These are phyloP conservation scores for Cyclargus thomasi DNA, from an alignment of 1,140 invertebrate species.

Conservation along the genomic window DNA sequence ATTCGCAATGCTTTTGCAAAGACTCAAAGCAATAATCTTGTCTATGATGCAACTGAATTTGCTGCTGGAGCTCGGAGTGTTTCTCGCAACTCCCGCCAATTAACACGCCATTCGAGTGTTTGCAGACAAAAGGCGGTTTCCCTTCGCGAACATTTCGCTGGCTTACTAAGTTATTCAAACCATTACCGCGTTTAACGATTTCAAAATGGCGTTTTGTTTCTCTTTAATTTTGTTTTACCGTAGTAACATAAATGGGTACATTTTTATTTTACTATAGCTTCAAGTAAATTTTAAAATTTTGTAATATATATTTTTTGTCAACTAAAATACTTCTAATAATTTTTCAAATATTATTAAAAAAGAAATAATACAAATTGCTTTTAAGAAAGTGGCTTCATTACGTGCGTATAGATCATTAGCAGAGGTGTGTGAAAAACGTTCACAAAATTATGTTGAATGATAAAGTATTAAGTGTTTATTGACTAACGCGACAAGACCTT, in stretches of 20 bases:
- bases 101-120: slow-evolving; percentile 48
- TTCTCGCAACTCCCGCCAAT: slow-evolving; percentile 53
- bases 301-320: too few species aligned
- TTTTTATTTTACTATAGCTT: neutral
- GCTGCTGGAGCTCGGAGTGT: slow-evolving; percentile 41
- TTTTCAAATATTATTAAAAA: neutral
- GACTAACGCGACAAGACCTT: neutral
- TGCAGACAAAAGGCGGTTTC: slow-evolving; percentile 48
- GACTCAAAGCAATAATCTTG: slow-evolving; percentile 40
- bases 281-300: neutral
- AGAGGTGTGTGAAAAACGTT: slow-evolving; percentile 31
- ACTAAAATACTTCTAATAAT: neutral
- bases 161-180: slow-evolving; percentile 41
- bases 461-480: slow-evolving; percentile 22
- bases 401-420: slow-evolving; percentile 45
- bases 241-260: neutral
- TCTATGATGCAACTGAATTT: slow-evolving; percentile 40
- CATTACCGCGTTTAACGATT: slow-evolving; percentile 47
- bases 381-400: slow-evolving; percentile 19
- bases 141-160: slow-evolving; percentile 44
- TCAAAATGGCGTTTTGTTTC: slow-evolving; percentile 33
- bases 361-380: neutral
- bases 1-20: slow-evolving; percentile 22
- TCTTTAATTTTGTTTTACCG: neutral
- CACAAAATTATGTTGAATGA: slow-evolving; percentile 33